Percentiles rank a stretch among this genome's conserved stretches.
These are phyloP conservation scores for Colistium nudipinnis DNA, from an alignment of 2,113 vertebrate genomes.

Conservation along the genomic window DNA sequence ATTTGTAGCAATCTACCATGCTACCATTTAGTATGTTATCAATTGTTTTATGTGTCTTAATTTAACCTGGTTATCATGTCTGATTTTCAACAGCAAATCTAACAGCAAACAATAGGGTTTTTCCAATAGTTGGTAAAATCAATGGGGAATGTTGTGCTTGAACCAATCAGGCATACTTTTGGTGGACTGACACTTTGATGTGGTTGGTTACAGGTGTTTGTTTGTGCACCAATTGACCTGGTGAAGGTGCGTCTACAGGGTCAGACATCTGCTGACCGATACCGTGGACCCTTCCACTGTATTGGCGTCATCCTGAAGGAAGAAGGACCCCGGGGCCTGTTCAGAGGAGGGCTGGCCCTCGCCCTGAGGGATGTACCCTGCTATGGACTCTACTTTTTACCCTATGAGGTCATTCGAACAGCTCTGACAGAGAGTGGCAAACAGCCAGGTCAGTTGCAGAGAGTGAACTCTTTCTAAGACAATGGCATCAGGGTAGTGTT, in stretches of 20 bases:
- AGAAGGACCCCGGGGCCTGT: conserved; percentile 82
- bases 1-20: background rate
- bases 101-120: background rate
- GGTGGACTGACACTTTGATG: background rate
- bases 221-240: conserved; percentile 84
- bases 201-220: conserved; percentile 71
- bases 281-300: conserved; percentile 83
- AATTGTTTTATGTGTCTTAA: no score
- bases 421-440: conserved; percentile 69
- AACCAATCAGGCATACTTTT: background rate
- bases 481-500: no score
- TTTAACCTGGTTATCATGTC: background rate
- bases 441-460: conserved; percentile 74
- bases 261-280: conserved; percentile 71
- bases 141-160: no score
- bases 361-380: conserved; percentile 84
- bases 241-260: conserved; percentile 89
- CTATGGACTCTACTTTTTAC: conserved; percentile 83
- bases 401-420: conserved; percentile 79
- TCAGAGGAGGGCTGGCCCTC: conserved; percentile 81
- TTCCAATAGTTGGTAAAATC: no score
- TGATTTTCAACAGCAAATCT: background rate
- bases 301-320: conserved; percentile 73
- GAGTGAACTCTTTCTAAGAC: no score
- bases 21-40: background rate